A percentile compares a stretch with the other conserved stretches of the same genome.
Evolutionary conservation across 1,140 invertebrate species (phyloP).

Genomic region (Drosophila kanapiae): DNA sequence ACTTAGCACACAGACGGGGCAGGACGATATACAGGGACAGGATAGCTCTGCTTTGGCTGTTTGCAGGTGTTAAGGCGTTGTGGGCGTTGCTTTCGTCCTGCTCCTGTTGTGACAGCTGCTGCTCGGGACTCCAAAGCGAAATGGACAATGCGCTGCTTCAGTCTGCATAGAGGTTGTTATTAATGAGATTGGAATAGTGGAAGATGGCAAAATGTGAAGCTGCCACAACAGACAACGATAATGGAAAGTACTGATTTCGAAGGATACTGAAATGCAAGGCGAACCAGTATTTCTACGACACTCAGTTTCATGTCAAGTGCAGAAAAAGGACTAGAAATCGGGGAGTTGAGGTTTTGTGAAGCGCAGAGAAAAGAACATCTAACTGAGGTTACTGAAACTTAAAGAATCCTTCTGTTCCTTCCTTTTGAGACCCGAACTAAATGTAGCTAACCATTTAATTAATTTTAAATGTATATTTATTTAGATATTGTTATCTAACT

Average conservation of each 20-base stretch:
- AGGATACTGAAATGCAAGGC: slow-evolving; percentile 13
- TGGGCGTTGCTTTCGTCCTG: slow-evolving; percentile 14
- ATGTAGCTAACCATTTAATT: no score
- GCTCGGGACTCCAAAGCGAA: slow-evolving; percentile 52
- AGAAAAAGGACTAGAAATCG: neutral
- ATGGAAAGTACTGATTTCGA: slow-evolving; percentile 41
- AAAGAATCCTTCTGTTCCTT: no score
- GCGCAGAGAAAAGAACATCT: no score
- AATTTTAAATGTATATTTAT: no score
- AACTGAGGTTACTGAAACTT: no score
- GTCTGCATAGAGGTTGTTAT: slow-evolving; percentile 44
- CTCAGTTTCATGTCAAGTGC: neutral
- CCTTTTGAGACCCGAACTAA: no score
- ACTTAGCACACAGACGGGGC: slow-evolving; percentile 52
- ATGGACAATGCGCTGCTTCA: slow-evolving; percentile 57
- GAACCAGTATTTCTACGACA: neutral
- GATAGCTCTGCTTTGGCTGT: slow-evolving; percentile 12
- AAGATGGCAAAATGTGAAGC: slow-evolving; percentile 31
- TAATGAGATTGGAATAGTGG: slow-evolving; percentile 44
- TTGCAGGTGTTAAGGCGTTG: slow-evolving; percentile 61
- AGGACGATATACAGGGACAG: neutral
- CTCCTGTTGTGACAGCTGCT: slow-evolving; percentile 58
- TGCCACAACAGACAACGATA: slow-evolving; percentile 48
- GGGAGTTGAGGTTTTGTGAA: no score
- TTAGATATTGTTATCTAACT: neutral